Percentiles rank a stretch among this genome's conserved stretches.
Conservation (phyloP, 2,113 vertebrate genomes). For the Myrmophylax atrothorax region DNA sequence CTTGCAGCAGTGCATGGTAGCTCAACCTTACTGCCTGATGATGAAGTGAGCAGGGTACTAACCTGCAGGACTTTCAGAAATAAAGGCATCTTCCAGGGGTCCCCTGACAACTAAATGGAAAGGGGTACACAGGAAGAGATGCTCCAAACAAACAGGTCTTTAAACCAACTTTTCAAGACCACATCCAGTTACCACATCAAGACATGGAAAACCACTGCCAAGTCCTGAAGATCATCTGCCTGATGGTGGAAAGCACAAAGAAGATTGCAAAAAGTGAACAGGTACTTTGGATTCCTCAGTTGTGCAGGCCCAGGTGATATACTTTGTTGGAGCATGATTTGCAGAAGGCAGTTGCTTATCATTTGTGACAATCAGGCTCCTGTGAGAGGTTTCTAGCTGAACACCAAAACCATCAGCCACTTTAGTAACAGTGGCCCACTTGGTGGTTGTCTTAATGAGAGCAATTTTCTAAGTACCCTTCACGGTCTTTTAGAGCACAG, state of each 20-base stretch:
- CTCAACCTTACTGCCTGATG: background rate
- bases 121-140: background rate
- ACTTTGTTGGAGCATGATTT: background rate
- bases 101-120: background rate
- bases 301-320: background rate
- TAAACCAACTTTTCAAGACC: background rate
- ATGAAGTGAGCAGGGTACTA: background rate
- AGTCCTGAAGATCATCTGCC: background rate
- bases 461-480: background rate
- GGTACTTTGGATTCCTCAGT: background rate
- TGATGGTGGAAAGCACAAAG: background rate
- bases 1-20: background rate
- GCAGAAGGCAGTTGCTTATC: background rate
- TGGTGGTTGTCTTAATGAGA: slow-evolving; percentile 26
- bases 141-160: background rate
- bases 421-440: background rate
- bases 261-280: background rate
- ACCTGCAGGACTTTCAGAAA: background rate
- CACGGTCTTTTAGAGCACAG: background rate
- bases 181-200: background rate
- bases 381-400: background rate
- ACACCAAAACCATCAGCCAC: background rate
- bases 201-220: background rate
- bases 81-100: background rate
- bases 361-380: background rate